Evolutionary conservation across 2,888 invertebrate genomes (phyloP).

Genomic region (Caenorhabditis imperialis): DNA sequence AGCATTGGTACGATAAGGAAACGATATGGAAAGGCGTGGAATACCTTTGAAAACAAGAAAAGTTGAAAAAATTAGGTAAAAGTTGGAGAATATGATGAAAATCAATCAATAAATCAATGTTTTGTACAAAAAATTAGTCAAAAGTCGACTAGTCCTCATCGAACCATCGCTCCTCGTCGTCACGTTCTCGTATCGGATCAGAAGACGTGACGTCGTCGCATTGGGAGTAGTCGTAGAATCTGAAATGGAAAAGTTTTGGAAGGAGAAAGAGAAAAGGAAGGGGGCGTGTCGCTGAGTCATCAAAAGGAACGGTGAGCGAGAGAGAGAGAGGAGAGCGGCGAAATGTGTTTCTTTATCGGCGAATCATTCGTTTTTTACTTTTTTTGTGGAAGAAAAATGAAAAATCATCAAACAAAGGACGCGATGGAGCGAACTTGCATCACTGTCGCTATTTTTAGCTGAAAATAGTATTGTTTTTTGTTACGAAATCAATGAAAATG

Average conservation of each 20-base stretch:
- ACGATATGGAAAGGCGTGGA: not conserved
- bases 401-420: too few species aligned
- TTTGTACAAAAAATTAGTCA: too few species aligned
- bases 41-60: slow-evolving; percentile 3
- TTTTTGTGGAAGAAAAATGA: too few species aligned
- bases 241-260: slow-evolving; percentile 14
- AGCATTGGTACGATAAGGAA: not conserved
- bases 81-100: not conserved
- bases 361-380: too few species aligned
- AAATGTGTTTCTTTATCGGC: too few species aligned
- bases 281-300: not conserved
- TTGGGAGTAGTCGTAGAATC: slow-evolving; percentile 70
- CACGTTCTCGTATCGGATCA: slow-evolving; percentile 66
- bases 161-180: slow-evolving; percentile 74
- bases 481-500: too few species aligned
- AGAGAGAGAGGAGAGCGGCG: not conserved
- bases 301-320: not conserved
- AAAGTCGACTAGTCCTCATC: slow-evolving; percentile 71
- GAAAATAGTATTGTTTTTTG: too few species aligned
- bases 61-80: not conserved
- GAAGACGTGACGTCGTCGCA: slow-evolving; percentile 34
- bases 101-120: slow-evolving; percentile 25
- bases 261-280: not conserved
- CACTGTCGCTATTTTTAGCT: too few species aligned
- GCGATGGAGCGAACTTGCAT: too few species aligned